These are phyloP conservation scores for Sander lucioperca DNA, from an alignment of 2,113 vertebrate genomes.

Conservation along the genomic window DNA sequence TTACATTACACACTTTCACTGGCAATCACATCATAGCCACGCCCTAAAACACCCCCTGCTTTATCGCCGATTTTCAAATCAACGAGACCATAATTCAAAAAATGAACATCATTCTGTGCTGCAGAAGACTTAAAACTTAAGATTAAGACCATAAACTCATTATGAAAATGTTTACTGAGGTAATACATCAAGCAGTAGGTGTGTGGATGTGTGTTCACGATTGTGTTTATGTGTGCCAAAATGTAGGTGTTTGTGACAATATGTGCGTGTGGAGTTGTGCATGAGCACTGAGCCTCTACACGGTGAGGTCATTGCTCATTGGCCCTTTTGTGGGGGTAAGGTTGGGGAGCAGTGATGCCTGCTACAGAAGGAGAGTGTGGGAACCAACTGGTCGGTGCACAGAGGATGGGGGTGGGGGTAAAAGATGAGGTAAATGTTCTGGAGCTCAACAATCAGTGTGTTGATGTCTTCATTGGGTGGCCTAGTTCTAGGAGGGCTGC, in stretches of 20 bases:
- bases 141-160: too few relatives aligned
- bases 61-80: too few relatives aligned
- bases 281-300: slow-evolving; percentile 22
- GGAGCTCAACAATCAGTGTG: slow-evolving; percentile 77
- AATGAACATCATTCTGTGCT: too few relatives aligned
- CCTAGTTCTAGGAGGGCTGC: slow-evolving; percentile 66
- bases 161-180: too few relatives aligned
- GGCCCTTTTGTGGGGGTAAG: slow-evolving; percentile 67
- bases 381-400: slow-evolving; percentile 64
- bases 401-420: slow-evolving; percentile 67
- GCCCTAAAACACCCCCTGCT: too few relatives aligned
- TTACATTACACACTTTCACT: too few relatives aligned
- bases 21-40: too few relatives aligned
- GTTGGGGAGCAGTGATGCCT: slow-evolving; percentile 65
- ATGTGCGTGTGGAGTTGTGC: slow-evolving; percentile 50
- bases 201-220: too few relatives aligned
- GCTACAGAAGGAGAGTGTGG: slow-evolving; percentile 72
- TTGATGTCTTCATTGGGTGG: slow-evolving; percentile 76
- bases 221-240: too few relatives aligned
- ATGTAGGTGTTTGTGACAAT: slow-evolving; percentile 37
- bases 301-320: slow-evolving; percentile 71
- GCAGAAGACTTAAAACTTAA: too few relatives aligned
- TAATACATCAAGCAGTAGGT: too few relatives aligned
- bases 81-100: too few relatives aligned
- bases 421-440: slow-evolving; percentile 75